Conservation (phyloP, 2,113 vertebrate species). For the Cyanocitta stelleri region DNA sequence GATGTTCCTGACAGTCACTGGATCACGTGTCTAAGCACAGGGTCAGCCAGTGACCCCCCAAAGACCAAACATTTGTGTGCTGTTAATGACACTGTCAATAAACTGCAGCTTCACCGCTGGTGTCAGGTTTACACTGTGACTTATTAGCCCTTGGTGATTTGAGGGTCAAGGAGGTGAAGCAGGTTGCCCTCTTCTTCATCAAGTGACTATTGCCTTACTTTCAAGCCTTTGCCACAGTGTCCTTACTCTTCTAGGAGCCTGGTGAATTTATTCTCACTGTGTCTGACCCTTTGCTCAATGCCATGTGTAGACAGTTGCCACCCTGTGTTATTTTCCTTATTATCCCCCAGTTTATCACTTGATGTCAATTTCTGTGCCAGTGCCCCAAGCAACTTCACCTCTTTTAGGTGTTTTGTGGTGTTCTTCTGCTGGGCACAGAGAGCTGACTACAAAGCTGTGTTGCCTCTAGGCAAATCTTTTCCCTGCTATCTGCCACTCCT, state of each 20-base stretch:
- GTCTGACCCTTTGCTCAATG: not conserved
- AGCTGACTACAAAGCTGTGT: not conserved
- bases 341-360: not conserved
- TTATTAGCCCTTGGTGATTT: not conserved
- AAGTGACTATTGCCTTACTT: not conserved
- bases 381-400: not conserved
- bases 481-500: rapidly evolving
- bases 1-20: not conserved
- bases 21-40: not conserved
- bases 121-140: not conserved
- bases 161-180: not conserved
- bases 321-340: not conserved
- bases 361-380: not conserved
- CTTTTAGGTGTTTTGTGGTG: not conserved
- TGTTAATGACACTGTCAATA: not conserved
- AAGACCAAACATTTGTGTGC: not conserved
- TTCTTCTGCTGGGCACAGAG: not conserved
- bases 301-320: not conserved
- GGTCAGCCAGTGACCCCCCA: not conserved
- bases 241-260: not conserved
- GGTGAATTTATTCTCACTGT: not conserved
- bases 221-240: not conserved
- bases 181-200: not conserved
- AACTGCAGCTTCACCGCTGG: not conserved
- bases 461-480: not conserved